Evolutionary conservation across 2,113 vertebrate genomes (phyloP).

Genomic region (Montifringilla adamsi): DNA sequence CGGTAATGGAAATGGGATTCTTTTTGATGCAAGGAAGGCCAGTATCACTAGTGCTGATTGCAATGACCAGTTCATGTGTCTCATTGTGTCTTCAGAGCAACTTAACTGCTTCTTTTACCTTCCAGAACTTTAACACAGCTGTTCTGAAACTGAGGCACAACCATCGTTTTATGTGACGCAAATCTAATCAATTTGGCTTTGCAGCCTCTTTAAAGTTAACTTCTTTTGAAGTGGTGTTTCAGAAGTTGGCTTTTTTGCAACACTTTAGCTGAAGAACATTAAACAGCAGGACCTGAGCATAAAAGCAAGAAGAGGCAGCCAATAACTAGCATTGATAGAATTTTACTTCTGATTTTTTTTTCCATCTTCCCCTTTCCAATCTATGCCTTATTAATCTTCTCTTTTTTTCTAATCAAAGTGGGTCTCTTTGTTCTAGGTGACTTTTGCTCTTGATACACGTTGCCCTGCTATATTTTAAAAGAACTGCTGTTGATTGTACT

Average conservation of each 20-base stretch:
- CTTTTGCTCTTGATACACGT: not conserved
- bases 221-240: not conserved
- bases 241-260: not conserved
- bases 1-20: not conserved
- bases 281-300: not conserved
- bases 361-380: too few relatives aligned
- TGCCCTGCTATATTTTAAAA: not conserved
- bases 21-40: not conserved
- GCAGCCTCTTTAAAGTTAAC: not conserved
- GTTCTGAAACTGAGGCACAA: not conserved
- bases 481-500: not conserved
- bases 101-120: not conserved
- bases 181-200: not conserved
- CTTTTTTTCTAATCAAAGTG: not conserved
- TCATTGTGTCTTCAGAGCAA: not conserved
- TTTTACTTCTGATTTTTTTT: not conserved
- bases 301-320: not conserved
- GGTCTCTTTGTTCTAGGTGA: not conserved
- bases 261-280: not conserved
- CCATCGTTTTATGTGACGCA: not conserved
- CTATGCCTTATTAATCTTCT: not conserved
- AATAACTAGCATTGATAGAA: not conserved
- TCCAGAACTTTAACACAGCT: not conserved
- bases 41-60: not conserved
- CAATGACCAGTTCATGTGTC: fast-evolving